Evolutionary conservation across 2,888 invertebrate species (phyloP), one percentile per base, ranked within the genome.

Genomic region (Sisyra terminalis): DNA sequence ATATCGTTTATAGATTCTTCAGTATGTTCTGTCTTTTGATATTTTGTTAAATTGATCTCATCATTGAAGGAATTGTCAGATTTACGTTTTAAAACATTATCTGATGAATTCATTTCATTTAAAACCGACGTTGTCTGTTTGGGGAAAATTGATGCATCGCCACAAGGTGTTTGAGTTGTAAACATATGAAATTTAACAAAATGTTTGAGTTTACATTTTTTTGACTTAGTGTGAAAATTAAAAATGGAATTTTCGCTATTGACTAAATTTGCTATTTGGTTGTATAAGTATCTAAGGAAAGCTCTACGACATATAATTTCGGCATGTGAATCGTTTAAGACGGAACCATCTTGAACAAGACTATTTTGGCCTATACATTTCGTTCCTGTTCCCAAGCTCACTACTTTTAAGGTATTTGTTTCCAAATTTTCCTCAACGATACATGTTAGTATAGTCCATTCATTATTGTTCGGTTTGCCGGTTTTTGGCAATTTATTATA

Each of bases 251-350:
- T 29, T n/a, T 47, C 45, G 24, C 48, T 55, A 7, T 58, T 52
- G 38, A 65, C 45, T 36, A 60, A 52, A 45, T 59, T 57, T 7
- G 63, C 55, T 14, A 84, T 61, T 54, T 85, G 72, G 42, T 73
- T 59, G 51, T 83, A 78, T 2, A 88, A 56, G 57, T 83, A 93
- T 46, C 82, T 64, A 15, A 90, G 51, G 53, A 94, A 85, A 1
- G 78, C 81, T 51, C 94, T 69, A 50, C 93, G 70, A 5, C 88
- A 81, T 40, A 93, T 64, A 16, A 92, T 71, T 67, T 96, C 94
- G 1, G 93, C 90, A 64, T 96, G 94, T 31, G 86, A 87, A 59
- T 96, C 94, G 57, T 86, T 86, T 10, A 96, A 53, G 46, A 83
- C 67, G 51, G 74, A 72, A 2, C 90, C 90, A 18, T 57, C 58